phyloP scores from a whole-genome alignment of 2,113 vertebrate genomes.

The Scolopax mira region DNA sequence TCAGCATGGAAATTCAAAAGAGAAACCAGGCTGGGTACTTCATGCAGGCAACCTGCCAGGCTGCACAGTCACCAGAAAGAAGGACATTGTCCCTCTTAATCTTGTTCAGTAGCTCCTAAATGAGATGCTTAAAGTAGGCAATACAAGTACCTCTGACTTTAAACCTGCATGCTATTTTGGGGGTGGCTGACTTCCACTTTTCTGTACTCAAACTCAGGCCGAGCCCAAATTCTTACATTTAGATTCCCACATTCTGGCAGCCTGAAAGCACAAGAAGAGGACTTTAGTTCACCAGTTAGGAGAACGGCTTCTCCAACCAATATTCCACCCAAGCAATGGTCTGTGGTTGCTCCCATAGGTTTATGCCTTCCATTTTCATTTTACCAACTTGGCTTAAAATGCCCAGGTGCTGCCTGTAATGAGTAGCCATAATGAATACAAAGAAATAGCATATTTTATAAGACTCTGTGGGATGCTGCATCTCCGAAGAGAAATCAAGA shows the following conservation, averaged over 20 bases:
- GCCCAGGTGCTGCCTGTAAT: background rate
- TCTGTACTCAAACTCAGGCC: background rate
- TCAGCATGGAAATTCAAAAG: background rate
- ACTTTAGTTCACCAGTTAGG: background rate
- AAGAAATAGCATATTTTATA: background rate
- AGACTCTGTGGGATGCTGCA: background rate
- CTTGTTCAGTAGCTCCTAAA: background rate
- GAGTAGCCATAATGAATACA: background rate
- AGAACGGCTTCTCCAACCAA: background rate
- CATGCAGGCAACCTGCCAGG: background rate
- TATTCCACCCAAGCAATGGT: background rate
- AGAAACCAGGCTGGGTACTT: background rate
- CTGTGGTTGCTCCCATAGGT: background rate
- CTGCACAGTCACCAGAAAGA: background rate
- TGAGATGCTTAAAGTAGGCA: background rate
- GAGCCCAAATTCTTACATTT: background rate
- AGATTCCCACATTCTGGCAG: background rate
- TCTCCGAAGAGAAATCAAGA: background rate
- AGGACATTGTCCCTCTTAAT: background rate
- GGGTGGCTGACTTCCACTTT: background rate
- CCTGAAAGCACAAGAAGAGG: background rate
- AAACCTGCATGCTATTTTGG: background rate
- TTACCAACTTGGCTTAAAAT: background rate
- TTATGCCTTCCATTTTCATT: background rate
- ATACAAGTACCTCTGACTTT: background rate